phyloP scores from a whole-genome alignment of 2,888 invertebrate species.

The Eristalis arbustorum region DNA sequence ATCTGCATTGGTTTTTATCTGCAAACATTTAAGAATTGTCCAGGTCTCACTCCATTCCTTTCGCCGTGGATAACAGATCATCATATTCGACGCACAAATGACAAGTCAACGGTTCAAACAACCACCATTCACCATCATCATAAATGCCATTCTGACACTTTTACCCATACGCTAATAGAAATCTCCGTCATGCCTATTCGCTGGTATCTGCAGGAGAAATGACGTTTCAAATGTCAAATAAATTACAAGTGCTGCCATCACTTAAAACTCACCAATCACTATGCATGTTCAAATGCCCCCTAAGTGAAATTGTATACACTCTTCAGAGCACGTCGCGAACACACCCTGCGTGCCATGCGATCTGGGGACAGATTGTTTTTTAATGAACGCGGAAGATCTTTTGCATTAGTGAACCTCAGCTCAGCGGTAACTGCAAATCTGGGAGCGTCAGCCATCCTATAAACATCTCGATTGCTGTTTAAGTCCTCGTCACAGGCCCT shows the following conservation, averaged over 20 bases:
- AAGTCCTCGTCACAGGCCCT: slow-evolving; percentile 58
- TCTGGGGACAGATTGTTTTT: slow-evolving; percentile 17
- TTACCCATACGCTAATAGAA: neutral
- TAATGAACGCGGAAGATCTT: slow-evolving; percentile 48
- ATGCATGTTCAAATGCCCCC: neutral
- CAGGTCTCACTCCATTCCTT: neutral
- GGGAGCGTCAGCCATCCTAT: slow-evolving; percentile 37
- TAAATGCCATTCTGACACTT: neutral
- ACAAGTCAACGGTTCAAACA: neutral
- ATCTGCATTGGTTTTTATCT: too few species aligned
- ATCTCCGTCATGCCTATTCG: neutral
- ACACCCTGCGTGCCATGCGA: neutral
- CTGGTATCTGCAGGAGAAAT: neutral
- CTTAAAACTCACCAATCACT: neutral
- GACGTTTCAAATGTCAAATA: neutral
- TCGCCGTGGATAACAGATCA: neutral
- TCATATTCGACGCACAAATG: neutral
- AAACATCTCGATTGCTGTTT: slow-evolving; percentile 44
- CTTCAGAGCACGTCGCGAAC: neutral
- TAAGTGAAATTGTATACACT: neutral
- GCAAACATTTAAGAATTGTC: too few species aligned
- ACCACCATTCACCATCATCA: neutral
- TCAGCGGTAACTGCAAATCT: slow-evolving; percentile 21
- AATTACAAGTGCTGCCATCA: neutral
- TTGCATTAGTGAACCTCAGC: slow-evolving; percentile 19